Base-by-base conservation (phyloP, 1,140 invertebrate genomes). In the Cherax destructor region DNA sequence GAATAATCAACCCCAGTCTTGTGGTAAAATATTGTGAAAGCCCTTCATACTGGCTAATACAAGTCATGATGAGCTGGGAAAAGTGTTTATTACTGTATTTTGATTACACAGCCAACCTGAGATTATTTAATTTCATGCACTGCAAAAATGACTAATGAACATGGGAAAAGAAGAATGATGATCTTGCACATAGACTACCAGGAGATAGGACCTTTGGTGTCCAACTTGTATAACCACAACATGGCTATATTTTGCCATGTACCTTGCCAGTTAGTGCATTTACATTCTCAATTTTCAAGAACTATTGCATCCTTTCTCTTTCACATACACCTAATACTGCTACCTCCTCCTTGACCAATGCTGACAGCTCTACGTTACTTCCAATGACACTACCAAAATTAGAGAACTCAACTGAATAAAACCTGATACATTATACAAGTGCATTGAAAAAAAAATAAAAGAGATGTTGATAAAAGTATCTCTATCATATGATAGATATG, bases 21-120 rank as follows among this genome's bases (percentile, higher is more conserved):
- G 49, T 81, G 3, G 4, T 4, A 16, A 24, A n/a, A 56, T n/a
- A 56, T 11, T 50, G 13, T 56, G 49, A 47, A 47, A 78, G 30
- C 5, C 76, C 13, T 50, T 18, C 7, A 47, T 13, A 24, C 41
- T 79, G 5, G 11, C 30, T 41, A 16, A 47, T 41, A 50, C 21
- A 50, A 13, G 30, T 78, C 50, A 50, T 41, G 79, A 18, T 56
- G 47, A 49, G 7, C 21, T 83, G 10, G 16, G 4, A 9, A 6
- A 30, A 61, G 80, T 24, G 80, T 24, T 52, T 18, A 50, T 74
- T 74, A 41, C 30, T 41, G 30, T 41, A 30, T 86, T 74, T 76
- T 76, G 83, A 86, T 76, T 50, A 86, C 83, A 76, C 65, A 47
- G 83, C 83, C 69, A 74, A 86, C 83, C 83, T 76, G 83, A 86